phyloP scores from a whole-genome alignment of 2,113 vertebrate species.

The Myrmophylax atrothorax region DNA sequence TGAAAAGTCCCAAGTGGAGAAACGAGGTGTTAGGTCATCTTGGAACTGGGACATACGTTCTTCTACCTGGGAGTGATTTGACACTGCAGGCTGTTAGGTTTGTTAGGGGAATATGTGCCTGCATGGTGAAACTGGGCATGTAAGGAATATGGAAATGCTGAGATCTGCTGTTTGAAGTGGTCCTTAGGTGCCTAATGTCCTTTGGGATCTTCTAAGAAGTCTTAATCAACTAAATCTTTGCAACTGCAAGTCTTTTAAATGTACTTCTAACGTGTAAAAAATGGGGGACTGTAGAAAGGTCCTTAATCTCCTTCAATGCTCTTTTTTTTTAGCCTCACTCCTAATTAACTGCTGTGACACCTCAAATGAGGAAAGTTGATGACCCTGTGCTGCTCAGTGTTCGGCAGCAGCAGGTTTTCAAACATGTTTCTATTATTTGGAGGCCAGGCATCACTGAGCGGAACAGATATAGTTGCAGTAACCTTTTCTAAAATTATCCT shows the following conservation, averaged over 20 bases:
- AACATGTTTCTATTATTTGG: background rate
- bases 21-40: background rate
- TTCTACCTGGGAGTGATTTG: background rate
- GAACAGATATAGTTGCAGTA: background rate
- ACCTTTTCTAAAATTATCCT: background rate
- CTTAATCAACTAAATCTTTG: background rate
- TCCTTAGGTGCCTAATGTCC: background rate
- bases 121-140: rapidly evolving
- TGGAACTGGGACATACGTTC: background rate
- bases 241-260: background rate
- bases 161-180: background rate
- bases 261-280: background rate
- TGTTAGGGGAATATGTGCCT: background rate
- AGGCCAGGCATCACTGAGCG: background rate
- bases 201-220: background rate
- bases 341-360: background rate
- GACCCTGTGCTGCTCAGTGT: background rate
- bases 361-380: background rate
- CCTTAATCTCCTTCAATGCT: background rate
- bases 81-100: background rate
- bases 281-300: background rate
- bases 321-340: background rate
- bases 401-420: background rate
- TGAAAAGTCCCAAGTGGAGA: background rate
- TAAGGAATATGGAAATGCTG: background rate